These are phyloP conservation scores for Ernsta delagoae DNA, from an alignment of 2,888 invertebrate species.

Conservation along the genomic window DNA sequence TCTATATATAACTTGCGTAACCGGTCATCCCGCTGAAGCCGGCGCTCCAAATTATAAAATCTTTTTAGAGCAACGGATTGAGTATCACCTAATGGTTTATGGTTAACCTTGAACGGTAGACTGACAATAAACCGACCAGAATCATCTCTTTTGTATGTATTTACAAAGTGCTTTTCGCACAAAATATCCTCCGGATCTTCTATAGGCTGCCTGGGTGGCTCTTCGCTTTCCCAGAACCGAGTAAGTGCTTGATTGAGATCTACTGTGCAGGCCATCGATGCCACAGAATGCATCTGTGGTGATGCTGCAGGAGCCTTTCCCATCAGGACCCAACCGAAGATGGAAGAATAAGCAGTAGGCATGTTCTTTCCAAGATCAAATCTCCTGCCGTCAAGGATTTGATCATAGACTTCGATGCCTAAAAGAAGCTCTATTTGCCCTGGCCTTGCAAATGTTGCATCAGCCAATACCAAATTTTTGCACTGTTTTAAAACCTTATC, in stretches of 20 bases:
- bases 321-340: conserved; percentile 19
- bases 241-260: conserved; percentile 10
- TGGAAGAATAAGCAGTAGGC: conserved; percentile 22
- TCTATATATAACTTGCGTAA: conserved; percentile 17
- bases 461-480: conserved; percentile 13
- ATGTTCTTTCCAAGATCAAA: conserved; percentile 4
- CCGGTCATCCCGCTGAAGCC: conserved; percentile 7
- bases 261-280: conserved; percentile 17
- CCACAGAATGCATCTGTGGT: background rate
- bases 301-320: conserved; percentile 22
- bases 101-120: conserved; percentile 20
- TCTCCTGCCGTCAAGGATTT: conserved; percentile 16
- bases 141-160: conserved; percentile 3
- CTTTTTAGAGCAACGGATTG: conserved; percentile 6
- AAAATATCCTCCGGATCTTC: conserved; percentile 9
- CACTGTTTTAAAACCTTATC: background rate
- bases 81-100: conserved; percentile 15
- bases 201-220: conserved; percentile 10
- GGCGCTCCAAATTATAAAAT: conserved; percentile 27
- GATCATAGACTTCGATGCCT: conserved; percentile 18
- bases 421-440: conserved; percentile 16
- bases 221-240: conserved; percentile 16
- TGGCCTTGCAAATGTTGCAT: conserved; percentile 1
- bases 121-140: conserved; percentile 16
- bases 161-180: conserved; percentile 12